phyloP scores from a whole-genome alignment of 2,113 vertebrate genomes.

The Oryzias javanicus region DNA sequence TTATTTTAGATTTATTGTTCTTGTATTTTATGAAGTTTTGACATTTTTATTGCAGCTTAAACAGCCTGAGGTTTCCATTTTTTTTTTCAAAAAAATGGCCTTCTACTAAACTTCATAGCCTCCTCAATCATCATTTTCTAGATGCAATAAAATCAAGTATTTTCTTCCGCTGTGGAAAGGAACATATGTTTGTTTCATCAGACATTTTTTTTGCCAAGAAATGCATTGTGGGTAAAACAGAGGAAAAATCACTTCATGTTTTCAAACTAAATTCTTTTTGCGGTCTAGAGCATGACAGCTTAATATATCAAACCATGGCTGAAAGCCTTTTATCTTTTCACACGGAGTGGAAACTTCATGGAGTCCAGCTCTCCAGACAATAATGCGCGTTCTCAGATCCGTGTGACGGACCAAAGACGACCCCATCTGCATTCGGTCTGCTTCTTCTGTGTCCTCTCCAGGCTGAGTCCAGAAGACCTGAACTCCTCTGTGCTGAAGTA shows the following conservation, averaged over 20 bases:
- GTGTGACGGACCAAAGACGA: constrained; percentile 24
- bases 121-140: too few species aligned
- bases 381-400: constrained; percentile 37
- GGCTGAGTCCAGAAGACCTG: constrained; percentile 75
- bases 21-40: too few species aligned
- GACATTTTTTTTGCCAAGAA: constrained; percentile 17
- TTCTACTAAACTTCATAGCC: too few species aligned
- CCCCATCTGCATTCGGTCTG: not conserved
- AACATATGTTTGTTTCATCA: too few species aligned
- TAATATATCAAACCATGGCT: constrained; percentile 41
- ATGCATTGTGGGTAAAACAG: constrained; percentile 22
- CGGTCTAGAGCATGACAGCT: constrained; percentile 44
- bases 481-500: constrained; percentile 77
- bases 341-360: constrained; percentile 59
- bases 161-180: too few species aligned
- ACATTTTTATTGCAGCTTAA: too few species aligned
- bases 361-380: constrained; percentile 36
- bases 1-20: too few species aligned
- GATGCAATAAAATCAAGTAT: too few species aligned
- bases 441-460: constrained; percentile 37
- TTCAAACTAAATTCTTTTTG: constrained; percentile 51
- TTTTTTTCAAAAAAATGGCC: too few species aligned
- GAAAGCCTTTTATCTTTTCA: constrained; percentile 57
- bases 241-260: constrained; percentile 26
- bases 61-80: too few species aligned